phyloP scores from a whole-genome alignment of 1,140 invertebrate species.

The Danaus plexippus region DNA sequence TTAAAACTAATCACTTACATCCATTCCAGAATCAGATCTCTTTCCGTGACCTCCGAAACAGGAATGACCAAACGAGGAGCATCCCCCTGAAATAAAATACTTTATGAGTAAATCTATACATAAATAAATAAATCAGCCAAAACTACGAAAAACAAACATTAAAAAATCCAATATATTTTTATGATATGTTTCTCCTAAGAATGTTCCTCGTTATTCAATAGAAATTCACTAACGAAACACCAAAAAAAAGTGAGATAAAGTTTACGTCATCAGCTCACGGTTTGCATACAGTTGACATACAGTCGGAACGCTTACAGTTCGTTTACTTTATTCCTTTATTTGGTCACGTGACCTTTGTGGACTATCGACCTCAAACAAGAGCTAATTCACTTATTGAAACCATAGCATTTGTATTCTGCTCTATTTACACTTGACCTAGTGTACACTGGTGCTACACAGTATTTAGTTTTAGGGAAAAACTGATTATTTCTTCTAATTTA shows the following conservation, averaged over 20 bases:
- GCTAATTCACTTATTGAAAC: slow-evolving; percentile 5
- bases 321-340: slow-evolving; percentile 5
- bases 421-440: background rate
- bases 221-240: slow-evolving; percentile 1
- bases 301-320: background rate
- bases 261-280: background rate
- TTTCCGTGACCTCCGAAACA: slow-evolving; percentile 79
- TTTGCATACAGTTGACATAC: slow-evolving; percentile 6
- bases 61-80: slow-evolving; percentile 76
- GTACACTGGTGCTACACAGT: background rate
- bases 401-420: background rate
- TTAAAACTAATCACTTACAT: slow-evolving; percentile 32
- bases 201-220: background rate
- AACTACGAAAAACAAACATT: too few relatives aligned
- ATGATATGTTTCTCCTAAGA: background rate
- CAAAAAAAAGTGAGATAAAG: background rate
- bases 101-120: background rate
- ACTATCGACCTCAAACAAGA: slow-evolving; percentile 6
- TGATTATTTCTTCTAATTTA: too few relatives aligned
- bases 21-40: slow-evolving; percentile 60
- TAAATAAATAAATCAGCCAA: too few relatives aligned
- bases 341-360: slow-evolving; percentile 8
- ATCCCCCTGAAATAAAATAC: slow-evolving; percentile 70
- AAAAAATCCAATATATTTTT: too few relatives aligned
- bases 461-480: too few relatives aligned